phyloP scores from a whole-genome alignment of 92 coral and sea anemone species.

The Plumapathes pennacea region DNA sequence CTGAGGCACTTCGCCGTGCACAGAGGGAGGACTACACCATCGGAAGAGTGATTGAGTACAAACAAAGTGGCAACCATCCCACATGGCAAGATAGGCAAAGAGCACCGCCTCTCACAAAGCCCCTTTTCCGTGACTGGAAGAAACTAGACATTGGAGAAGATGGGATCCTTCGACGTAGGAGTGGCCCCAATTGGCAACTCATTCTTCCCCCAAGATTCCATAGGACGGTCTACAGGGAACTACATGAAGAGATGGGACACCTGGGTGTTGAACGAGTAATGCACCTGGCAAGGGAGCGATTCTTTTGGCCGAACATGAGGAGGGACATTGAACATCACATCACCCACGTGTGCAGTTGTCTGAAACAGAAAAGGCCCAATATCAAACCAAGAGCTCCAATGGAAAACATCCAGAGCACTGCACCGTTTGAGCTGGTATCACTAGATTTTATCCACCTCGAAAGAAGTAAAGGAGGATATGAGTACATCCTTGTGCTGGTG shows the following conservation, averaged over 20 bases:
- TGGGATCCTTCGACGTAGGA: slow-evolving; percentile 9
- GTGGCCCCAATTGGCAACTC: slow-evolving; percentile 1
- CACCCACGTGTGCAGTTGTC: slow-evolving; percentile 7
- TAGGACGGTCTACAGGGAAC: slow-evolving; percentile 24
- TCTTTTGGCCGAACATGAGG: slow-evolving; percentile 41
- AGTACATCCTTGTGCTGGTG: slow-evolving; percentile 21
- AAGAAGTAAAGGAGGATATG: slow-evolving; percentile 21
- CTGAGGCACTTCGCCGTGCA: too few species aligned
- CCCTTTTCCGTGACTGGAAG: slow-evolving; percentile 43
- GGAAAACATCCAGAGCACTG: slow-evolving; percentile 6
- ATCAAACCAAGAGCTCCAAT: slow-evolving; percentile 32
- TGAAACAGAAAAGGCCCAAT: slow-evolving; percentile 34
- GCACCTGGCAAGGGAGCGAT: slow-evolving; percentile 35
- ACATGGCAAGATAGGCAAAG: slow-evolving; percentile 6
- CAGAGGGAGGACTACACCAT: slow-evolving; percentile 32
- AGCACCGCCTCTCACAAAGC: slow-evolving; percentile 14
- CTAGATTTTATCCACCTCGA: slow-evolving; percentile 28
- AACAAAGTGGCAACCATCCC: slow-evolving; percentile 9
- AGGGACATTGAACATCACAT: slow-evolving; percentile 13
- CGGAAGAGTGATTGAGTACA: slow-evolving; percentile 15
- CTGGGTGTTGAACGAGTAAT: slow-evolving; percentile 31
- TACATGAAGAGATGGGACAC: slow-evolving; percentile 52
- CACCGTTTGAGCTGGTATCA: slow-evolving; percentile 31
- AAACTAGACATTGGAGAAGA: slow-evolving; percentile 47
- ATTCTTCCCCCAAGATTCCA: slow-evolving; percentile 32